Evolutionary conservation across 2,113 vertebrate species (phyloP).

Genomic region (Centropus unirufus): DNA sequence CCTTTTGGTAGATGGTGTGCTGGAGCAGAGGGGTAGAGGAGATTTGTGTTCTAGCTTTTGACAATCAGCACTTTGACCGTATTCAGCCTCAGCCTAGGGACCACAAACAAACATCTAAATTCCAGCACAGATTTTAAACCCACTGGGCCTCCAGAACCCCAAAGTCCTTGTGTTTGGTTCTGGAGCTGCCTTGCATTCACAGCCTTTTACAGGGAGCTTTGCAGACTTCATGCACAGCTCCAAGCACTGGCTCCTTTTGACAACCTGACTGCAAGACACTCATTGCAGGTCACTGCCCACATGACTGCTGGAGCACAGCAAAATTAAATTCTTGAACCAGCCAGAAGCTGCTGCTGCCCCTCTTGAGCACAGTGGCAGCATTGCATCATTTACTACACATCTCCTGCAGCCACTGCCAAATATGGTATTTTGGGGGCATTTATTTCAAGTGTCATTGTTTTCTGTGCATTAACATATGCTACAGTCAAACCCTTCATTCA

Average conservation of each 20-base stretch:
- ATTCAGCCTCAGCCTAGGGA: not conserved
- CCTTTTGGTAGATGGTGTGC: not conserved
- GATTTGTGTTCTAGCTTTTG: not conserved
- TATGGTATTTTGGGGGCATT: slow-evolving; percentile 1
- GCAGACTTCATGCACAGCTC: not conserved
- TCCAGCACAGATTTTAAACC: not conserved
- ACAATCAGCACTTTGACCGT: not conserved
- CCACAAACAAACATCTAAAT: not conserved
- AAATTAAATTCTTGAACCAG: not conserved
- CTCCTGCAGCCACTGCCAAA: slow-evolving; percentile 29
- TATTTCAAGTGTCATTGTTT: slow-evolving; percentile 21
- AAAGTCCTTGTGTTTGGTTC: no score
- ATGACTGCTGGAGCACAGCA: not conserved
- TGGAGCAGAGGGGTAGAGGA: not conserved
- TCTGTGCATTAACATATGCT: slow-evolving; percentile 20
- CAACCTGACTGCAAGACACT: not conserved
- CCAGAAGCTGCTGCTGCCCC: not conserved
- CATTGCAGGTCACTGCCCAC: not conserved
- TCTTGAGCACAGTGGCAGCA: not conserved
- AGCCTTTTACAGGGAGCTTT: not conserved
- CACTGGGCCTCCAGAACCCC: not conserved
- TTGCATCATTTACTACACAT: not conserved
- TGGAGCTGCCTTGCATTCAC: not conserved
- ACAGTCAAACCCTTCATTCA: slow-evolving; percentile 23
- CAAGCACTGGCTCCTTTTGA: not conserved